Percentiles rank a stretch among this genome's conserved stretches.
phyloP scores from a whole-genome alignment of 2,113 vertebrate species.

The Indri indri region DNA sequence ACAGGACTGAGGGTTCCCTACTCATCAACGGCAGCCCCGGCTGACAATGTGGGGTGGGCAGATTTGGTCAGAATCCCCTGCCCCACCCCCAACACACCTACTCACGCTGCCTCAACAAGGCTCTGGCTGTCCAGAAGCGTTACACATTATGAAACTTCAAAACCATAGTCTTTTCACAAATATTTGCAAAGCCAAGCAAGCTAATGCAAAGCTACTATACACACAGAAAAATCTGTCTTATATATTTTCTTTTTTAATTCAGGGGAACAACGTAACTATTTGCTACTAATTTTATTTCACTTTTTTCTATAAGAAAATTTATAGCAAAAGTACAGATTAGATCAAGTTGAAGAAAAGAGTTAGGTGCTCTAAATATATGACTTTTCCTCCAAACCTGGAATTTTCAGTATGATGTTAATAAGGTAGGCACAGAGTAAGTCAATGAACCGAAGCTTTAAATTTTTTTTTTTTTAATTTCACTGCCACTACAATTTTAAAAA shows the following conservation, averaged over 20 bases:
- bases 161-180: background rate
- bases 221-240: background rate
- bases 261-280: background rate
- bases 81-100: background rate
- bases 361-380: conserved; percentile 16
- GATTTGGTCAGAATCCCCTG: background rate
- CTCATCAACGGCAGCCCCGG: no score
- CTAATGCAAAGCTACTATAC: background rate
- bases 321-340: background rate
- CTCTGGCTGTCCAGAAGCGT: rapidly evolving
- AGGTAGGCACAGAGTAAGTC: background rate
- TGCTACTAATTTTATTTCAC: background rate
- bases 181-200: background rate
- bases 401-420: conserved; percentile 39
- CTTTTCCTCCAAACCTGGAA: background rate
- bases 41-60: no score
- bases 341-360: background rate
- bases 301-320: background rate
- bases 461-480: background rate
- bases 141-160: background rate
- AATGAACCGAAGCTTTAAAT: conserved; percentile 12
- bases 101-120: background rate
- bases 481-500: background rate
- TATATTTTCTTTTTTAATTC: background rate
- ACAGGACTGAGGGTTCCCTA: background rate